phyloP scores from a whole-genome alignment of 2,113 vertebrate genomes.

The Thalassoma bifasciatum region DNA sequence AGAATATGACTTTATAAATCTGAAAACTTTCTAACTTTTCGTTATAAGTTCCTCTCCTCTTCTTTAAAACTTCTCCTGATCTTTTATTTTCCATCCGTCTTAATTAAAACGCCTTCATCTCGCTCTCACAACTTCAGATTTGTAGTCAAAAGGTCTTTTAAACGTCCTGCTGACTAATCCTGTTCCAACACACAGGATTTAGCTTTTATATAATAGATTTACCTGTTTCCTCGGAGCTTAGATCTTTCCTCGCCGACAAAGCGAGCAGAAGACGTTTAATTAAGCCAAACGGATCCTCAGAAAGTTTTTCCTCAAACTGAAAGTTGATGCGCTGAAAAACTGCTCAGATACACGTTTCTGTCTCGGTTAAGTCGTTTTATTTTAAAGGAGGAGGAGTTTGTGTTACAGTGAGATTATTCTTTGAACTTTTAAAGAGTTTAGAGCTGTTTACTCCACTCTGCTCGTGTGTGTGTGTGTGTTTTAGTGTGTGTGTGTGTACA shows the following conservation, averaged over 20 bases:
- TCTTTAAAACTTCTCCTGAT: neutral
- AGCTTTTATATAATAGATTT: slow-evolving; percentile 75
- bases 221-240: slow-evolving; percentile 60
- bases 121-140: slow-evolving; percentile 1
- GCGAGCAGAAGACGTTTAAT: slow-evolving; percentile 42
- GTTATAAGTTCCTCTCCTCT: too few relatives aligned
- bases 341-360: too few relatives aligned
- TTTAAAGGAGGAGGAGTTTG: too few relatives aligned
- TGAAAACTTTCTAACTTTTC: too few relatives aligned
- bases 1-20: too few relatives aligned
- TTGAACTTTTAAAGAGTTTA: slow-evolving; percentile 23
- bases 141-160: slow-evolving; percentile 56
- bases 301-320: neutral
- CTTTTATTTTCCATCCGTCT: neutral
- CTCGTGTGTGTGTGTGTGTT: slow-evolving; percentile 15
- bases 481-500: too few relatives aligned
- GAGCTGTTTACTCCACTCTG: slow-evolving; percentile 10
- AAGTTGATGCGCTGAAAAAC: too few relatives aligned
- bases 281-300: slow-evolving; percentile 26
- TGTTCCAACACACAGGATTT: slow-evolving; percentile 59
- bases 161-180: slow-evolving; percentile 66
- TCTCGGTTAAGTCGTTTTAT: too few relatives aligned
- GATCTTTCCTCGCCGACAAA: slow-evolving; percentile 33
- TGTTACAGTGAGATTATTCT: slow-evolving; percentile 11
- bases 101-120: neutral